These are phyloP conservation scores for Lasius platythorax DNA, from an alignment of 2,888 invertebrate genomes.

Conservation along the genomic window DNA sequence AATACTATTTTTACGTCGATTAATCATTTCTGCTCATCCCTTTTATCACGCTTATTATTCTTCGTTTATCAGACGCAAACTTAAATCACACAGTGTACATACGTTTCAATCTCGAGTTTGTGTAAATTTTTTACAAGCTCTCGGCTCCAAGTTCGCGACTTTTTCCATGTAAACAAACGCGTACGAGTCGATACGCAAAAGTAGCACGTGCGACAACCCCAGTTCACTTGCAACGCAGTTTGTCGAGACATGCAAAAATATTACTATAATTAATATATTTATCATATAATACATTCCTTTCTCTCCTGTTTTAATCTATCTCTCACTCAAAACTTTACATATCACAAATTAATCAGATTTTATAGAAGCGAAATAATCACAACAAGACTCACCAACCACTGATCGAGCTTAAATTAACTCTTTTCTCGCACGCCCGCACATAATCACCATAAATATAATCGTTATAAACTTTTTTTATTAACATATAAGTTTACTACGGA, in stretches of 20 bases:
- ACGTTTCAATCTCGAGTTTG: slow-evolving; percentile 10
- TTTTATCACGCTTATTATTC: not conserved
- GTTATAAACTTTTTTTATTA: too few species aligned
- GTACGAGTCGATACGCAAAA: slow-evolving; percentile 23
- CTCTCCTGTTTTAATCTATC: too few species aligned
- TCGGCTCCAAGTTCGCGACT: slow-evolving; percentile 3
- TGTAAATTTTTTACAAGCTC: slow-evolving; percentile 33
- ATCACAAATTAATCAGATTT: not conserved
- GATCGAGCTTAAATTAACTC: not conserved
- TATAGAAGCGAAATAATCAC: not conserved
- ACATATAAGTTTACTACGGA: not conserved
- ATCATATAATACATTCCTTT: not conserved
- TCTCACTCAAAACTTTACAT: not conserved
- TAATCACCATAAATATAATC: not conserved
- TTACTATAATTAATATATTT: slow-evolving; percentile 1
- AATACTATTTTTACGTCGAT: not conserved
- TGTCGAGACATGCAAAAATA: too few species aligned
- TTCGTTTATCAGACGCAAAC: slow-evolving; percentile 1
- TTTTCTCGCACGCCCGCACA: not conserved
- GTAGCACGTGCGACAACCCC: slow-evolving; percentile 7
- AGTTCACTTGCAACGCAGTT: not conserved
- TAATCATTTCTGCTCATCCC: not conserved
- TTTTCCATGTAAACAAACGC: slow-evolving; percentile 39
- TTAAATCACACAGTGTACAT: not conserved
- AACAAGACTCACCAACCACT: not conserved